phyloP scores from a whole-genome alignment of 53 echinoderm and acorn worm species.

The Holothuria leucospilota region DNA sequence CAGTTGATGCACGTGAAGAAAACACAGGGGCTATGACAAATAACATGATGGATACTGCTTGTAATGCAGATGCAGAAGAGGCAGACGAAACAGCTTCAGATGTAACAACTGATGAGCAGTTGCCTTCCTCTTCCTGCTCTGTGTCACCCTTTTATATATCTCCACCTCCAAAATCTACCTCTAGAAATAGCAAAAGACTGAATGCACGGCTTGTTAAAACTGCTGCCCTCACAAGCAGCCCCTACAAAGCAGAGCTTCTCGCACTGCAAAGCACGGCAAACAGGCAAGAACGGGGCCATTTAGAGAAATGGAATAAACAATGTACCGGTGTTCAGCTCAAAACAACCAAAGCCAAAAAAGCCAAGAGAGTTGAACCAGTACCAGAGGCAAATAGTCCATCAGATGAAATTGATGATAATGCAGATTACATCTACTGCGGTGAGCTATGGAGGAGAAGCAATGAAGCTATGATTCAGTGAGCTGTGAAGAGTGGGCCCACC shows the following conservation, averaged over 20 bases:
- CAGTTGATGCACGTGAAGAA: neutral
- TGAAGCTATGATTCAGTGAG: slow-evolving; percentile 43
- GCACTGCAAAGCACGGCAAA: too few relatives aligned
- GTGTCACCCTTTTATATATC: slow-evolving; percentile 54
- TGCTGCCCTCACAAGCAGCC: too few relatives aligned
- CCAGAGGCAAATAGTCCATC: slow-evolving; percentile 45
- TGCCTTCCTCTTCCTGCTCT: slow-evolving; percentile 32
- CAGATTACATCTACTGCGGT: slow-evolving; percentile 53
- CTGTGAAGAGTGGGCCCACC: slow-evolving; percentile 60
- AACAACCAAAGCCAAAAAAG: slow-evolving; percentile 50
- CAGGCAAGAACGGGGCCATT: neutral
- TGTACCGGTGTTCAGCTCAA: slow-evolving; percentile 46
- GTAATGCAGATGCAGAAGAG: too few relatives aligned
- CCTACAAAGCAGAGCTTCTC: too few relatives aligned
- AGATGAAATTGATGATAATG: slow-evolving; percentile 43
- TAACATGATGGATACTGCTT: slow-evolving; percentile 8
- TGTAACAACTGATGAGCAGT: slow-evolving; percentile 17
- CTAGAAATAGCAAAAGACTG: too few relatives aligned
- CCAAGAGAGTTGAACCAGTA: slow-evolving; percentile 52
- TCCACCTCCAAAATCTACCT: slow-evolving; percentile 26
- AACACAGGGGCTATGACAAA: neutral
- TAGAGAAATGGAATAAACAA: neutral
- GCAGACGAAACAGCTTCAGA: neutral
- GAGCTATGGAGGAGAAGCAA: slow-evolving; percentile 56
- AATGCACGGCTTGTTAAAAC: too few relatives aligned